Percentiles rank a stretch among this genome's conserved stretches.
These are phyloP conservation scores for Adelognathus sp. DNA, from an alignment of 2,888 invertebrate species.

Conservation along the genomic window DNA sequence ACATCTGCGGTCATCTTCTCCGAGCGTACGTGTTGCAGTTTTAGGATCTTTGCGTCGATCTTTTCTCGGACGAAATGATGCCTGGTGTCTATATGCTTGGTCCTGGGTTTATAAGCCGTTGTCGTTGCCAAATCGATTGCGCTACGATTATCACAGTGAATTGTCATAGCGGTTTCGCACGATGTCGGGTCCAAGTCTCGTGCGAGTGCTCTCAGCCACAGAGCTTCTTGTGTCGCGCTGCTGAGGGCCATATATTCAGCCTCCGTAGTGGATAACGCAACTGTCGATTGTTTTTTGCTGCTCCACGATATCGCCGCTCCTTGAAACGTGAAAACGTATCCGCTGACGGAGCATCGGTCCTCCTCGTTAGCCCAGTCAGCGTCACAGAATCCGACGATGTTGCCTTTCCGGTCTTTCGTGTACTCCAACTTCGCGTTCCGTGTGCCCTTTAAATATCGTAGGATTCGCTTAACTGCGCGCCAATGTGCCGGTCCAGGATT, in stretches of 20 bases:
- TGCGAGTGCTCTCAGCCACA: conserved; percentile 59
- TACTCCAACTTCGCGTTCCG: conserved; percentile 19
- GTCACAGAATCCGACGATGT: conserved; percentile 24
- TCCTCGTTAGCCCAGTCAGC: conserved; percentile 59
- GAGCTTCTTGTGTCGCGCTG: conserved; percentile 62
- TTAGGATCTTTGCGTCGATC: background rate
- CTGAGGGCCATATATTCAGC: conserved; percentile 48
- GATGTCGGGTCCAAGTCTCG: conserved; percentile 29
- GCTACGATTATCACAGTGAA: conserved; percentile 54
- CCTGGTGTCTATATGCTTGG: conserved; percentile 59
- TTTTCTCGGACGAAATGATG: conserved; percentile 30
- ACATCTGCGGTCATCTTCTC: conserved; percentile 12
- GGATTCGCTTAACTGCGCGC: conserved; percentile 31
- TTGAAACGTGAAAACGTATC: conserved; percentile 64
- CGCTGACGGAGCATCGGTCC: conserved; percentile 66
- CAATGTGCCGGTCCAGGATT: conserved; percentile 39
- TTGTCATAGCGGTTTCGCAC: background rate
- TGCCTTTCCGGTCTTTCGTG: background rate
- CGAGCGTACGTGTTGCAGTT: background rate
- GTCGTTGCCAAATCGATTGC: conserved; percentile 51
- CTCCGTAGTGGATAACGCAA: conserved; percentile 63
- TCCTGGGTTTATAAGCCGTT: conserved; percentile 45
- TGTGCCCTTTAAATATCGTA: conserved; percentile 43
- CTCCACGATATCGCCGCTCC: conserved; percentile 69
- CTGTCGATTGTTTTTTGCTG: conserved; percentile 64